Conservation (phyloP, 53 echinoderm and acorn worm species). For the Apostichopus leukothele region DNA sequence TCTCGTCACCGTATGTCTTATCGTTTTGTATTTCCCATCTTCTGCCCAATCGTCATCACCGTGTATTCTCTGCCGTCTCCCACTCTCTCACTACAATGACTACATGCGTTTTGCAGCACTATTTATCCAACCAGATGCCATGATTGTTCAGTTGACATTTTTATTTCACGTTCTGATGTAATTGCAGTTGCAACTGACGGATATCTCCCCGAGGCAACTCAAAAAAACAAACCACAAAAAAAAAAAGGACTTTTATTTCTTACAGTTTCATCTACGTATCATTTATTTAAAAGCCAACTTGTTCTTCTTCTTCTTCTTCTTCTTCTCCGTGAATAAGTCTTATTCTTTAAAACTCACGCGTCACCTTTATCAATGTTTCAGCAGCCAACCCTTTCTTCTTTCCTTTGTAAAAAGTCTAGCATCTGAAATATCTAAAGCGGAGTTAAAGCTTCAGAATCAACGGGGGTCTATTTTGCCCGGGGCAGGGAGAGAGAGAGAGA, state of each 20-base stretch:
- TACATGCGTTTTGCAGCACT: conserved; percentile 42
- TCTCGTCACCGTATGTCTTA: no score
- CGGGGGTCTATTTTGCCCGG: conserved; percentile 1
- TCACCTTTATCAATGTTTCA: conserved; percentile 12
- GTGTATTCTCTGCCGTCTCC: background rate
- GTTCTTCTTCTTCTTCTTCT: background rate
- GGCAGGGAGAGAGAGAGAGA: background rate
- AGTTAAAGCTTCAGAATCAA: background rate
- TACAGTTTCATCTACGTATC: background rate
- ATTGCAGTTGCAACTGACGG: background rate
- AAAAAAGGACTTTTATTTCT: background rate
- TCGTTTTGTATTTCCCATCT: background rate
- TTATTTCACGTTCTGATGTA: background rate
- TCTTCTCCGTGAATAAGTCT: background rate
- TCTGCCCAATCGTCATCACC: background rate
- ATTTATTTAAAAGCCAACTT: conserved; percentile 1
- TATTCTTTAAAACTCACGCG: background rate
- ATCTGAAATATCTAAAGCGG: background rate
- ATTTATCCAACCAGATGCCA: conserved; percentile 50
- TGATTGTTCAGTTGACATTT: conserved; percentile 17
- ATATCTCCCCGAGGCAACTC: background rate
- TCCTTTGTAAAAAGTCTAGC: background rate
- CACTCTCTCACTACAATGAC: background rate
- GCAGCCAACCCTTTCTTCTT: conserved; percentile 1
- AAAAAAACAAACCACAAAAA: background rate